These are phyloP conservation scores for Allophyes oxyacanthae DNA, from an alignment of 2,888 invertebrate species.

Conservation along the genomic window DNA sequence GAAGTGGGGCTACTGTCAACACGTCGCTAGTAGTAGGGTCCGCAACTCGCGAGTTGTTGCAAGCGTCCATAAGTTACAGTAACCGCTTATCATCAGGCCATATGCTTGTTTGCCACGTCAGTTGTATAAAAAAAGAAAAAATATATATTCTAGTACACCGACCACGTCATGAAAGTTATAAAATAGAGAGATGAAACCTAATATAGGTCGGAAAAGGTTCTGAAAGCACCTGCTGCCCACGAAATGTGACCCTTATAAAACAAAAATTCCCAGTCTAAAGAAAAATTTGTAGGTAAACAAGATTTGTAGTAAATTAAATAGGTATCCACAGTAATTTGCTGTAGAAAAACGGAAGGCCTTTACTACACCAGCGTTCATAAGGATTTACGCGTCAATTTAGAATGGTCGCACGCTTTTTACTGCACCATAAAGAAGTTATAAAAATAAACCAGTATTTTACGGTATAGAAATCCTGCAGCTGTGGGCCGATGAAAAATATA, in stretches of 20 bases:
- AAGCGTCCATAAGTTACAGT: too few species aligned
- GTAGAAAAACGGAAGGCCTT: conserved; percentile 14
- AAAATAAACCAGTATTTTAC: conserved; percentile 50
- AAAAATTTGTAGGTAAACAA: conserved; percentile 12
- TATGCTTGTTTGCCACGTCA: too few species aligned
- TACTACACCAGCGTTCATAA: conserved; percentile 21
- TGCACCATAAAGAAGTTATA: conserved; percentile 55
- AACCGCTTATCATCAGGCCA: too few species aligned
- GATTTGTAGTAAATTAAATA: conserved; percentile 32
- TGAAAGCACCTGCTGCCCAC: background rate
- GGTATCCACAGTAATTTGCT: conserved; percentile 26
- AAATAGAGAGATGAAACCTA: too few species aligned
- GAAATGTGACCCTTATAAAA: background rate
- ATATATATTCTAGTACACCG: too few species aligned
- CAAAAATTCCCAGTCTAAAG: background rate
- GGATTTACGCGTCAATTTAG: conserved; percentile 54
- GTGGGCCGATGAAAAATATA: conserved; percentile 27
- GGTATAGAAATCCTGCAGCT: conserved; percentile 39
- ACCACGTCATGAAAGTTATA: too few species aligned
- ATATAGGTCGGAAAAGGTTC: too few species aligned
- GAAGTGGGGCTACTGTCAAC: too few species aligned
- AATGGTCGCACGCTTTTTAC: conserved; percentile 49
- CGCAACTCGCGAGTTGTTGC: too few species aligned
- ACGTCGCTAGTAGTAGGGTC: too few species aligned
- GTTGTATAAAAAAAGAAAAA: too few species aligned